Evolutionary conservation across 2,113 vertebrate species (phyloP).

Genomic region (Pangasianodon gigas): DNA sequence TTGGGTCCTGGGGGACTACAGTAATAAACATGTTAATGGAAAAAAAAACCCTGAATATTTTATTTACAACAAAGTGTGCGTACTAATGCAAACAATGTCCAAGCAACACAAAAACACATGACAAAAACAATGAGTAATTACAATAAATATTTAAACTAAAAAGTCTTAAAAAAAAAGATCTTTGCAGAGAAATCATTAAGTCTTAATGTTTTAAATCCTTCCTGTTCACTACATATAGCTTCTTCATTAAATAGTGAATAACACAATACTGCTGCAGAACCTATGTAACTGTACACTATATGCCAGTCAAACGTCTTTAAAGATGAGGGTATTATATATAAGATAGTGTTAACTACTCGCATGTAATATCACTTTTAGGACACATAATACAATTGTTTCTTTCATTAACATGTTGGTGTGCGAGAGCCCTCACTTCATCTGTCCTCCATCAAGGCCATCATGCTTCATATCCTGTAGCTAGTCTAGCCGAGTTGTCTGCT

Average conservation of each 20-base stretch:
- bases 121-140: neutral
- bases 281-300: neutral
- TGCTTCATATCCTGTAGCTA: neutral
- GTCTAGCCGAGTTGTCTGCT: neutral
- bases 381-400: neutral
- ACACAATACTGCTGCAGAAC: neutral
- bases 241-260: neutral
- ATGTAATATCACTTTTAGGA: neutral
- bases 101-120: neutral
- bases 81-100: neutral
- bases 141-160: neutral
- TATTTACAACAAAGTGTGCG: neutral
- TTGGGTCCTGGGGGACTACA: neutral
- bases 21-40: neutral
- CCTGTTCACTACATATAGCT: neutral
- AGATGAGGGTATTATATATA: neutral
- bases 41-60: neutral
- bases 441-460: neutral
- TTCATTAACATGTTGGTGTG: neutral
- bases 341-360: neutral
- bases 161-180: neutral
- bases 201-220: neutral
- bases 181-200: neutral
- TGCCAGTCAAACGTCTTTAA: neutral
- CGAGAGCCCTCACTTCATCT: neutral